Evolutionary conservation across 2,888 invertebrate species (phyloP), one percentile per base, ranked within the genome.

Genomic region (Ferdinandea cuprea): DNA sequence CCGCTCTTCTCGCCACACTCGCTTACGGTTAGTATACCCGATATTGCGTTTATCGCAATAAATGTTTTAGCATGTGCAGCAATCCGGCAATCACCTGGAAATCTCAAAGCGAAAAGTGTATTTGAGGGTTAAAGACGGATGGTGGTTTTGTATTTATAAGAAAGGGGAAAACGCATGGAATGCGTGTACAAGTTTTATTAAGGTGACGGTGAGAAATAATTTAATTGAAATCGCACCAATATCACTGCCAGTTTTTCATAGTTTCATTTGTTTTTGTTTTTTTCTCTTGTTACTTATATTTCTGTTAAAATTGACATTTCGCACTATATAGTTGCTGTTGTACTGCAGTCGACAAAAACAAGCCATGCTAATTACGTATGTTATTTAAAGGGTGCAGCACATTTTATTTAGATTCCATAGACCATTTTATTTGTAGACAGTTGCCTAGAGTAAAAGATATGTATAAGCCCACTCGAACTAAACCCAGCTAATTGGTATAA

Each of bases 171-270:
- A 63, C 77, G 71, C 61, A 28, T 78, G 66, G 78, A 83, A 72
- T 83, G 77, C 78, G 77, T 83, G 66, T 72, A 61, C 72, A 72
- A 78, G 78, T 72, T 83, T 72, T 78, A 83, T 78, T 72, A 72
- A 63, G 73, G 78, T 56, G 68, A 73, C 78, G 78, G 78, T 83
- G 83, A 83, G 83, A 83, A 83, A 83, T 83, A 83, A 78, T 78
- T 83, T 83, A 61, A 83, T 63, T 83, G 40, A 58, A 78, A 77
- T 77, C 77, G 68, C 72, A 52, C 83, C 83, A 78, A 83, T 78
- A 78, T 83, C 72, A 78, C 32, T 71, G 81, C 78, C 61, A 78
- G 68, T 78, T 83, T 83, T 72, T 83, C 77, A 81, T 81, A 81
- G 71, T 72, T 81, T 81, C 50, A 63, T 58, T 81, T 48, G 69